Percentiles rank a stretch among this genome's conserved stretches.
Conservation (phyloP, 2,113 vertebrate genomes). For the Strix aluco region DNA sequence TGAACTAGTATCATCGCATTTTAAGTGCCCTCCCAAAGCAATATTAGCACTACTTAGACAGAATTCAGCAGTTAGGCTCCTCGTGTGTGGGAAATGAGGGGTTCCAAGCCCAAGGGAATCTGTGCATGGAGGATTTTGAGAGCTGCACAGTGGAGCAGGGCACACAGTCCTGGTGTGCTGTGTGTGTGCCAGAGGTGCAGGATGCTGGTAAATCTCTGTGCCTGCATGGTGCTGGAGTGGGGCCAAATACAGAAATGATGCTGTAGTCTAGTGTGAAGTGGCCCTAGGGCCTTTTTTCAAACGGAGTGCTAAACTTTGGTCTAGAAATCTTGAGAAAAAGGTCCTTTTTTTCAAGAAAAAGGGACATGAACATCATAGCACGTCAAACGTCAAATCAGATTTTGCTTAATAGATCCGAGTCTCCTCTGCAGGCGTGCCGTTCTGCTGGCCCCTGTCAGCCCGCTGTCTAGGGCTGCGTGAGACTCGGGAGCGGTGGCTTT, state of each 20-base stretch:
- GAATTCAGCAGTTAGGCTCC: background rate
- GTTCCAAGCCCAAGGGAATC: background rate
- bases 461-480: accelerated
- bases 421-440: background rate
- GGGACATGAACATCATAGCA: background rate
- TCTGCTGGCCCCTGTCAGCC: background rate
- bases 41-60: background rate
- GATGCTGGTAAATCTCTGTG: no score
- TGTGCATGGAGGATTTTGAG: background rate
- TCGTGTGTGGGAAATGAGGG: background rate
- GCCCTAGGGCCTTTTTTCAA: background rate
- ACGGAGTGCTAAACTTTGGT: background rate
- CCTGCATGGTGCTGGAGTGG: accelerated
- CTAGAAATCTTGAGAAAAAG: background rate
- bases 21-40: background rate
- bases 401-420: background rate
- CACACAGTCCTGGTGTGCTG: background rate
- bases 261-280: accelerated
- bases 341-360: background rate
- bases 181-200: accelerated
- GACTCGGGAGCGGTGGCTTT: accelerated
- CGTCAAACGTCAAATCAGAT: background rate
- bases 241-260: no score
- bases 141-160: background rate
- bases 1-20: background rate